Percentiles rank a stretch among this genome's conserved stretches.
Conservation (phyloP, 2,888 invertebrate genomes). For the Galerucella nymphaeae region DNA sequence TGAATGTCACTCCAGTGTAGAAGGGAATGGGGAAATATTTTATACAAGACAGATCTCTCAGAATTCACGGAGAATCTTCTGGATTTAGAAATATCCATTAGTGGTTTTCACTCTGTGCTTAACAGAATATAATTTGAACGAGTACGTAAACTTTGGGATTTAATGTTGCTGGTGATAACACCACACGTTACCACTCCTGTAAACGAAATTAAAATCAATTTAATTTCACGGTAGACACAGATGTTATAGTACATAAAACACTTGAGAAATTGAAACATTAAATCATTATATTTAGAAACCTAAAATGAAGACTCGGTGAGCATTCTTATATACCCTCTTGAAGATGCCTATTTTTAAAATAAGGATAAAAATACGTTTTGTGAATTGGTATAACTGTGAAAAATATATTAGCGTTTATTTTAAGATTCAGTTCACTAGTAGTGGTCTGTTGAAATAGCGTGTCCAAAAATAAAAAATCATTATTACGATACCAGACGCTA, state of each 20-base stretch:
- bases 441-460: slow-evolving; percentile 43
- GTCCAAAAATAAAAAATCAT: slow-evolving; percentile 45
- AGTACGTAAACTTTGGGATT: not conserved
- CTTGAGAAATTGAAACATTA: slow-evolving; percentile 20
- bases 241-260: slow-evolving; percentile 16
- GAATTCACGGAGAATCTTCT: not conserved
- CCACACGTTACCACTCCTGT: not conserved
- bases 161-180: not conserved
- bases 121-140: not conserved
- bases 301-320: slow-evolving; percentile 11
- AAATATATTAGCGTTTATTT: slow-evolving; percentile 43
- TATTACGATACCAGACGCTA: slow-evolving; percentile 43
- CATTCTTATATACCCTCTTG: slow-evolving; percentile 42
- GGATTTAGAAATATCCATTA: not conserved
- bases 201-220: slow-evolving; percentile 9
- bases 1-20: too few species aligned
- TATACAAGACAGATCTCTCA: not conserved
- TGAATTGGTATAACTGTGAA: slow-evolving; percentile 44
- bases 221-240: slow-evolving; percentile 4
- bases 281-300: slow-evolving; percentile 25
- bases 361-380: slow-evolving; percentile 41
- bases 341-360: slow-evolving; percentile 42
- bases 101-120: not conserved
- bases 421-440: slow-evolving; percentile 40
- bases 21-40: too few species aligned